phyloP scores from a whole-genome alignment of 2,888 invertebrate genomes.

The Smittia sp. region DNA sequence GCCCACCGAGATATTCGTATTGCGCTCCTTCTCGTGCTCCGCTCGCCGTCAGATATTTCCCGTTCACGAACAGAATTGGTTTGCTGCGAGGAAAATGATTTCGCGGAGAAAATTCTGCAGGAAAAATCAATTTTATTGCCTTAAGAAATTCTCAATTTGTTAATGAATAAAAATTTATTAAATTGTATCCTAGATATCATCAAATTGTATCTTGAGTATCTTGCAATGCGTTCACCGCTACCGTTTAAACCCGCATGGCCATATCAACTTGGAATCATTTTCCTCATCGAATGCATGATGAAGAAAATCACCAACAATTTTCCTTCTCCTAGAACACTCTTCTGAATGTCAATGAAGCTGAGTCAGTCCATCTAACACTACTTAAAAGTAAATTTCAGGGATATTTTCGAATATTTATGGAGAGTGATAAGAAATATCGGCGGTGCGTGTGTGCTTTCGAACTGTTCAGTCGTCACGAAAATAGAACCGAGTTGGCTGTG shows the following conservation, averaged over 20 bases:
- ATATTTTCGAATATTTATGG: conserved; percentile 6
- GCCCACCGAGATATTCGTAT: neutral
- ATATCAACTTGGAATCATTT: no score
- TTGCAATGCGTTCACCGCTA: no score
- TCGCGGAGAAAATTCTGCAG: no score
- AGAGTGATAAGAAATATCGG: neutral
- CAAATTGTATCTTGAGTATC: no score
- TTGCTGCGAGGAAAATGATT: no score
- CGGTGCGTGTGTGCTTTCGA: neutral
- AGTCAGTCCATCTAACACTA: conserved; percentile 18
- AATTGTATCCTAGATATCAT: no score
- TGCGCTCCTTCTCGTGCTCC: conserved; percentile 3
- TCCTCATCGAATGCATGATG: no score
- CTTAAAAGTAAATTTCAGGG: neutral
- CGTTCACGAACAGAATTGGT: neutral
- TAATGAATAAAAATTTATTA: no score
- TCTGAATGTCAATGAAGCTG: conserved; percentile 5
- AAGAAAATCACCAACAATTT: neutral
- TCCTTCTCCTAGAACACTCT: neutral
- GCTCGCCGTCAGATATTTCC: neutral
- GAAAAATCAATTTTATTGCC: no score
- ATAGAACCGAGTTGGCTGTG: neutral
- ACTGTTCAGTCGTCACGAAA: neutral
- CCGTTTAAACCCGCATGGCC: no score
- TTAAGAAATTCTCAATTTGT: no score